phyloP scores from a whole-genome alignment of 2,797 vertebrate genomes.

The Paguma larvata region DNA sequence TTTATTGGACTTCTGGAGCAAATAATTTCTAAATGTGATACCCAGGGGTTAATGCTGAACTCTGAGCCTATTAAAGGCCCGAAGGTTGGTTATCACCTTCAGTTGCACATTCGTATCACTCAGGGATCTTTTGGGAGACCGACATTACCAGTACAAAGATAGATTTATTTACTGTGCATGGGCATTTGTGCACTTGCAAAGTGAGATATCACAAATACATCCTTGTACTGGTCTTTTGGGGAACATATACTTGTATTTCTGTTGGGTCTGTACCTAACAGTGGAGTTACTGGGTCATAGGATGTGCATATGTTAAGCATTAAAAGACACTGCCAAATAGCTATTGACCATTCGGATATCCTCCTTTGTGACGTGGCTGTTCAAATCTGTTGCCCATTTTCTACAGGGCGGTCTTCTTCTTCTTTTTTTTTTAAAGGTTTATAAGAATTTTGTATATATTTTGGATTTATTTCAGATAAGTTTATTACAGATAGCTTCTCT shows the following conservation, averaged over 20 bases:
- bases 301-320: neutral
- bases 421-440: neutral
- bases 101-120: neutral
- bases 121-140: neutral
- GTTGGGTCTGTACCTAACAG: neutral
- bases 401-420: neutral
- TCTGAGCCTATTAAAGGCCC: neutral
- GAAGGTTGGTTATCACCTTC: neutral
- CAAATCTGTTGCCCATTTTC: neutral
- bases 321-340: neutral
- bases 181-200: neutral
- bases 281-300: neutral
- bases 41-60: neutral
- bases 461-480: neutral
- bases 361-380: neutral
- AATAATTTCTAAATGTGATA: neutral
- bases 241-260: neutral
- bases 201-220: neutral
- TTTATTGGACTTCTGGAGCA: neutral
- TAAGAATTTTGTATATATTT: slow-evolving; percentile 4
- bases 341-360: neutral
- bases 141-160: neutral
- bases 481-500: neutral
- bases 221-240: neutral
- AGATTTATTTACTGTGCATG: neutral